Conservation (phyloP, 1,140 invertebrate species). For the Scaptomyza graminum region DNA sequence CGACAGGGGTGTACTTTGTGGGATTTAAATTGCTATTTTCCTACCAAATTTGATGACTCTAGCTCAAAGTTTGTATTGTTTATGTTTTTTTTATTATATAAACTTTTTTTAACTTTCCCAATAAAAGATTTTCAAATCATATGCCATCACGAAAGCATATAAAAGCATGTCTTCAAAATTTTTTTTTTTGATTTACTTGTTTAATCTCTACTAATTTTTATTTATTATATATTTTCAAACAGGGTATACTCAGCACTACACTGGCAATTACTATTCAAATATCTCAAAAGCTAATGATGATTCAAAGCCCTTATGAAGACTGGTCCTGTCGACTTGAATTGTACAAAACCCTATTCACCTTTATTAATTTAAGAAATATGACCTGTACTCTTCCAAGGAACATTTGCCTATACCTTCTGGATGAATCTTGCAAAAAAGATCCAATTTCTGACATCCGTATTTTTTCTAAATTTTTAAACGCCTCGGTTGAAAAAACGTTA, state of each 20-base stretch:
- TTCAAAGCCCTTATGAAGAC: background rate
- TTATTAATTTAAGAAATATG: conserved; percentile 36
- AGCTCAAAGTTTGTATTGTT: too few relatives aligned
- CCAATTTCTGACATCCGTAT: conserved; percentile 21
- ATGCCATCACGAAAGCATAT: too few relatives aligned
- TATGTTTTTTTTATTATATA: too few relatives aligned
- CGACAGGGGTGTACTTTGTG: too few relatives aligned
- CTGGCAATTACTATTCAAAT: conserved; percentile 44
- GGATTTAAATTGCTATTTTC: too few relatives aligned
- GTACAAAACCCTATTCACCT: conserved; percentile 23
- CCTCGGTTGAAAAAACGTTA: conserved; percentile 27
- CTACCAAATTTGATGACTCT: too few relatives aligned
- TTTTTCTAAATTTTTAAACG: conserved; percentile 7
- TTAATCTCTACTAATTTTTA: background rate
- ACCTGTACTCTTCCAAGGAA: conserved; percentile 22
- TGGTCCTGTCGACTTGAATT: conserved; percentile 31
- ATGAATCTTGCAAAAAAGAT: conserved; percentile 29
- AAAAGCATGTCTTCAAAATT: too few relatives aligned
- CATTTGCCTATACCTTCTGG: conserved; percentile 40
- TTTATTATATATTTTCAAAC: conserved; percentile 2
- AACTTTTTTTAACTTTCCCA: too few relatives aligned
- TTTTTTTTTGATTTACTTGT: too few relatives aligned
- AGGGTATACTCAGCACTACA: conserved; percentile 39
- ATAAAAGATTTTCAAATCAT: too few relatives aligned
- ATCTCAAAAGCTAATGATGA: conserved; percentile 5